Percentiles rank a stretch among this genome's conserved stretches.
phyloP scores from a whole-genome alignment of 2,888 invertebrate species.

The Junonia oenone region DNA sequence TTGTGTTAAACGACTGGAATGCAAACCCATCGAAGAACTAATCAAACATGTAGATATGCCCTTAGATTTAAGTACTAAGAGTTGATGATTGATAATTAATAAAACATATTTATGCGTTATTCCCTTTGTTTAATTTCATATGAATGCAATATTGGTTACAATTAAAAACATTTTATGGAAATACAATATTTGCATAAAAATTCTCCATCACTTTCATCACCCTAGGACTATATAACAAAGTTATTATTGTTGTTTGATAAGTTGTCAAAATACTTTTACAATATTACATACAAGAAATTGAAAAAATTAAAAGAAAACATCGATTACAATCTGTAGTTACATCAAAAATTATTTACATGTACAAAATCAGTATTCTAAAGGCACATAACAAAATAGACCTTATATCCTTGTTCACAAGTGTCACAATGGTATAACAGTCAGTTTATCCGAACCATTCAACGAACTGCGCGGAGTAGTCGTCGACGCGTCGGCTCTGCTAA shows the following conservation, averaged over 20 bases:
- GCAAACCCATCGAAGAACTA: constrained; percentile 58
- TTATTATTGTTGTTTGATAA: not conserved
- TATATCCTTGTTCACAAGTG: not conserved
- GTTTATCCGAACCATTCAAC: constrained; percentile 17
- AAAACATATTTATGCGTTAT: constrained; percentile 36
- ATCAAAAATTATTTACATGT: not conserved
- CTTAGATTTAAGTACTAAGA: constrained; percentile 81
- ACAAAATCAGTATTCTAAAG: not conserved
- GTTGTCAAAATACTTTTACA: not conserved
- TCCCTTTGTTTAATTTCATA: constrained; percentile 23
- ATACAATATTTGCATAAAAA: not conserved
- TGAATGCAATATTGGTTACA: constrained; percentile 9
- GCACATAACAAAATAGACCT: not conserved
- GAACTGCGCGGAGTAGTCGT: constrained; percentile 12
- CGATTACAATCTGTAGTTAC: not conserved
- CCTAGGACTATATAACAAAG: not conserved
- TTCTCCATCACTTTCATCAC: not conserved
- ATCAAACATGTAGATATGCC: constrained; percentile 74
- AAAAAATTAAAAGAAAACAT: too few relatives aligned
- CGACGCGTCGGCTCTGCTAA: constrained; percentile 31
- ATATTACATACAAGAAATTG: not conserved
- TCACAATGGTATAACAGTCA: not conserved
- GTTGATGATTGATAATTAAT: constrained; percentile 51
- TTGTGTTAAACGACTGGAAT: constrained; percentile 56
- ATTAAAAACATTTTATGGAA: not conserved